These are phyloP conservation scores for Lophius piscatorius DNA, from an alignment of 2,113 vertebrate genomes.

Conservation along the genomic window DNA sequence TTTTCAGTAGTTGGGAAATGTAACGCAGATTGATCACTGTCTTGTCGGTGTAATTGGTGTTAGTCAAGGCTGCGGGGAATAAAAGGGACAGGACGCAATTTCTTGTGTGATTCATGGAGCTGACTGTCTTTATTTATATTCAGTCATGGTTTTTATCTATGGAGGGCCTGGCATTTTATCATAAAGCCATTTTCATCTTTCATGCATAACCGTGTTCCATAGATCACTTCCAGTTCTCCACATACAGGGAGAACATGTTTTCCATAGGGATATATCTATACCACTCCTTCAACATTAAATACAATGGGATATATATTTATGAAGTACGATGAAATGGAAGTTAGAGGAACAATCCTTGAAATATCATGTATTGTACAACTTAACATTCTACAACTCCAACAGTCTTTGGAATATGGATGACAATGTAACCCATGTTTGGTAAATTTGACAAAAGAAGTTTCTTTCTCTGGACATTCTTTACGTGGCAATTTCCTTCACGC, in stretches of 20 bases:
- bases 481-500: constrained; percentile 6
- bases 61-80: constrained; percentile 63
- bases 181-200: constrained; percentile 65
- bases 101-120: constrained; percentile 69
- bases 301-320: constrained; percentile 14
- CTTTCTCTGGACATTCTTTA: constrained; percentile 16
- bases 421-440: constrained; percentile 1
- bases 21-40: constrained; percentile 80
- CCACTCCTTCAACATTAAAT: background rate
- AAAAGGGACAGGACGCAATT: constrained; percentile 56
- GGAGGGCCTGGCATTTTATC: constrained; percentile 60
- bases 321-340: constrained; percentile 9
- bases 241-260: constrained; percentile 11
- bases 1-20: constrained; percentile 79
- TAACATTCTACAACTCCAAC: no score
- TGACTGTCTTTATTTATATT: constrained; percentile 68
- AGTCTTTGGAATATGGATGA: constrained; percentile 20
- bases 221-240: constrained; percentile 41
- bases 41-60: constrained; percentile 64
- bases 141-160: constrained; percentile 61
- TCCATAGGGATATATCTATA: background rate
- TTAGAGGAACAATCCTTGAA: constrained; percentile 9
- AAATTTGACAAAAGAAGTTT: background rate
- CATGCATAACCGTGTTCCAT: constrained; percentile 58
- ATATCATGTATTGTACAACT: background rate